A percentile compares a stretch with the other conserved stretches of the same genome.
Conservation (phyloP, 2,797 vertebrate genomes). For the Odontamblyopus lacepedii region DNA sequence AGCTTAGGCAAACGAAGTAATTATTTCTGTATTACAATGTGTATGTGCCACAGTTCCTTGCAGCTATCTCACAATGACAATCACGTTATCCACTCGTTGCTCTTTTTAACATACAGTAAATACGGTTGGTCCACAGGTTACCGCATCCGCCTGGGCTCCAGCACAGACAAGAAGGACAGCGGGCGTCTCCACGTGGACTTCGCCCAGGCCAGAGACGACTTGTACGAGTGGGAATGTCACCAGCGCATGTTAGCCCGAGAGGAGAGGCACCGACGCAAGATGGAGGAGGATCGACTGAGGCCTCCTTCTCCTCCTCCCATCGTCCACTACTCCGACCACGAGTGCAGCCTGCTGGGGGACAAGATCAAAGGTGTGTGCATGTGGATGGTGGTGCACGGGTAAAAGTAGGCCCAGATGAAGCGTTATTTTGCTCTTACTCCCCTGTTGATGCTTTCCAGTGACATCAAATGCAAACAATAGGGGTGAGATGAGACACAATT, state of each 20-base stretch:
- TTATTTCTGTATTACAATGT: not conserved
- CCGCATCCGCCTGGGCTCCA: conserved; percentile 91
- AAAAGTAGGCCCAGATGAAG: too few species aligned
- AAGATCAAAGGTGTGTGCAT: conserved; percentile 87
- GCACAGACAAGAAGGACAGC: conserved; percentile 95
- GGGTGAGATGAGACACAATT: too few species aligned
- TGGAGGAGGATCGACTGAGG: conserved; percentile 87
- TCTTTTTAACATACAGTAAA: not conserved
- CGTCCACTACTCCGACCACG: conserved; percentile 93
- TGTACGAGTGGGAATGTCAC: conserved; percentile 81
- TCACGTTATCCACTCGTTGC: not conserved
- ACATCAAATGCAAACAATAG: too few species aligned
- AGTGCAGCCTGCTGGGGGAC: conserved; percentile 89
- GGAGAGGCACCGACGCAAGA: conserved; percentile 88
- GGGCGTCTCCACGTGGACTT: conserved; percentile 95
- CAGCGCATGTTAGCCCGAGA: conserved; percentile 93
- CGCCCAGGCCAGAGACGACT: conserved; percentile 85
- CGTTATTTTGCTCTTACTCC: not conserved
- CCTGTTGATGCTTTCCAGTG: too few species aligned
- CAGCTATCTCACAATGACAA: not conserved
- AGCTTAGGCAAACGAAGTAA: not conserved
- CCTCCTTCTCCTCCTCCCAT: conserved; percentile 91
- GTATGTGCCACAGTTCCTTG: not conserved
- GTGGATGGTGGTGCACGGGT: too few species aligned
- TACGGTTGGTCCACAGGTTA: conserved; percentile 78